These are phyloP conservation scores for Corvus moneduloides DNA, from an alignment of 2,113 vertebrate genomes.

Conservation along the genomic window DNA sequence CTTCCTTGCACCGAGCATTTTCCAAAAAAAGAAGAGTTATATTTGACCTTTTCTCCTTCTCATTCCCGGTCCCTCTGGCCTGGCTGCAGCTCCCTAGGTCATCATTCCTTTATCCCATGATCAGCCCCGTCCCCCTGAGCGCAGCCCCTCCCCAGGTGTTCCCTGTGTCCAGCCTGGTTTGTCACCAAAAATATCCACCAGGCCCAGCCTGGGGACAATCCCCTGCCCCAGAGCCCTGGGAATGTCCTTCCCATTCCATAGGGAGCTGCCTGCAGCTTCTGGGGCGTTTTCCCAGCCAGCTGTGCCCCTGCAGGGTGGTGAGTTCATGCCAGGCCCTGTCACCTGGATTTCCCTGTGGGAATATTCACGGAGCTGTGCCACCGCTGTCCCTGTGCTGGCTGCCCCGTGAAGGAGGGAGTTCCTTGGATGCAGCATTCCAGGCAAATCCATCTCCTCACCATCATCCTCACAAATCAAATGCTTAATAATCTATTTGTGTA, in stretches of 20 bases:
- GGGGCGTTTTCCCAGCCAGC: background rate
- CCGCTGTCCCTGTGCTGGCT: background rate
- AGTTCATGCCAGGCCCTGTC: background rate
- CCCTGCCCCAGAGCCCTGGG: background rate
- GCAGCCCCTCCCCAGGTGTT: accelerated
- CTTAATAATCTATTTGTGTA: background rate
- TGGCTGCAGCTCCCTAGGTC: background rate
- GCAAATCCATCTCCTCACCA: background rate
- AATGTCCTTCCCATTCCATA: accelerated
- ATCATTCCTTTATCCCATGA: background rate
- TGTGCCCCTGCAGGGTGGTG: background rate
- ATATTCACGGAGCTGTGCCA: background rate
- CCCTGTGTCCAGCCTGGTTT: background rate
- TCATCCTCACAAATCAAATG: background rate
- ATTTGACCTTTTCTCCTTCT: background rate
- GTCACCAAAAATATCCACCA: background rate
- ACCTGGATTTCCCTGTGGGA: background rate
- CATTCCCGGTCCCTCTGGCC: accelerated
- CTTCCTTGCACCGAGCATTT: accelerated
- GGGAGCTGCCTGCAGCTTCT: background rate
- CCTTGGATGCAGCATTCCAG: background rate
- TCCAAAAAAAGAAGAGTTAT: accelerated
- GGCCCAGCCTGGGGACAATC: background rate
- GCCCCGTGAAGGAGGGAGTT: accelerated
- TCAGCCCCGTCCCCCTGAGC: no score